phyloP scores from a whole-genome alignment of 2,888 invertebrate genomes.

The Tromatobia lineatoria region DNA sequence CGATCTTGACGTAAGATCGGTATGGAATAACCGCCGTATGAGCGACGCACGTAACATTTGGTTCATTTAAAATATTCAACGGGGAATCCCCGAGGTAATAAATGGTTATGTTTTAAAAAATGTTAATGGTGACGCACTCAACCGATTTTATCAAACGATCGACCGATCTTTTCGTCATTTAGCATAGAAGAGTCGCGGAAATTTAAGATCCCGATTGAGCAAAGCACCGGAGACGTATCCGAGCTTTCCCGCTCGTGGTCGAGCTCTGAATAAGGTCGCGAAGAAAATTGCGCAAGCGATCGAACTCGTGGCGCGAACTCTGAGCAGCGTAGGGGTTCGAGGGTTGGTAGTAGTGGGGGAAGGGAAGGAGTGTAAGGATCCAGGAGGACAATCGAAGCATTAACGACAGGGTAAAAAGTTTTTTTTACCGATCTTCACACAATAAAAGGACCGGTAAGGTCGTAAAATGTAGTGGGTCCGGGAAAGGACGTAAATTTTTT shows the following conservation, averaged over 20 bases:
- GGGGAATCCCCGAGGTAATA: neutral
- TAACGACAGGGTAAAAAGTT: neutral
- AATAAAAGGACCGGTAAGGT: neutral
- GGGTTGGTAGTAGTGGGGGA: neutral
- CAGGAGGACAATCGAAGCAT: neutral
- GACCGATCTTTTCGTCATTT: neutral
- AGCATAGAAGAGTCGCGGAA: too few relatives aligned
- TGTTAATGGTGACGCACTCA: neutral
- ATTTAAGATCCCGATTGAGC: neutral
- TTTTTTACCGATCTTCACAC: neutral
- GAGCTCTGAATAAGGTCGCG: neutral
- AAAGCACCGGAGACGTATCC: neutral
- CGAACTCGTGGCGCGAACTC: neutral
- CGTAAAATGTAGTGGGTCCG: neutral
- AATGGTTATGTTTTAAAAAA: neutral
- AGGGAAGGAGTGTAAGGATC: neutral
- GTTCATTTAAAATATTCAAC: neutral
- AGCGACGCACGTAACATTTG: neutral
- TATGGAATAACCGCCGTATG: neutral
- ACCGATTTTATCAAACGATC: neutral
- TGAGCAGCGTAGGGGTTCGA: neutral
- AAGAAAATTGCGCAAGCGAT: neutral
- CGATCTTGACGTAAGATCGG: neutral
- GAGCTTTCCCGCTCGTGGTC: neutral
- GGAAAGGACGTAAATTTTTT: neutral